These are phyloP conservation scores for Tinea pellionella DNA, from an alignment of 2,888 invertebrate genomes.

Conservation along the genomic window DNA sequence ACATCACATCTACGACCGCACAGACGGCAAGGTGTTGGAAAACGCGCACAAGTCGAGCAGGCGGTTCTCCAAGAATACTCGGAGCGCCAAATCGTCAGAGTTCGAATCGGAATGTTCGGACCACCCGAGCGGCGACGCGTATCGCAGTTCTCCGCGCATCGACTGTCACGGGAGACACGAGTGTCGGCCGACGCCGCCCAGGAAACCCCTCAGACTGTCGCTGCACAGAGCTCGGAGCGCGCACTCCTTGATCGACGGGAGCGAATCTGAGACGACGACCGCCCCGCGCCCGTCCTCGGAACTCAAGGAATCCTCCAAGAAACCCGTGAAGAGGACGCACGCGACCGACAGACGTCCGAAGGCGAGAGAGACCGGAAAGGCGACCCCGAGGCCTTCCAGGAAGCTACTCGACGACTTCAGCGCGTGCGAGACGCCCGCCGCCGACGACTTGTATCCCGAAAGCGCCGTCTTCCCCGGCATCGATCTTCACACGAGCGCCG, in stretches of 20 bases:
- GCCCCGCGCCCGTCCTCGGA: slow-evolving; percentile 30
- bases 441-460: slow-evolving; percentile 50
- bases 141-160: slow-evolving; percentile 49
- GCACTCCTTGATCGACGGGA: slow-evolving; percentile 72
- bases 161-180: too few species aligned
- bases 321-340: slow-evolving; percentile 73
- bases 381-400: slow-evolving; percentile 49
- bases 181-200: slow-evolving; percentile 82
- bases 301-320: slow-evolving; percentile 29
- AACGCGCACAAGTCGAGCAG: slow-evolving; percentile 66
- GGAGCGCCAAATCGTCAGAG: slow-evolving; percentile 80
- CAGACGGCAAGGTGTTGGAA: slow-evolving; percentile 64
- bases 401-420: slow-evolving; percentile 35
- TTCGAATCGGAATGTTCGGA: slow-evolving; percentile 80
- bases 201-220: slow-evolving; percentile 85
- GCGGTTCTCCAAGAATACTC: slow-evolving; percentile 57
- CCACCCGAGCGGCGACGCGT: slow-evolving; percentile 55
- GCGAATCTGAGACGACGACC: slow-evolving; percentile 53
- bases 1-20: slow-evolving; percentile 51
- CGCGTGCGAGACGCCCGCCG: slow-evolving; percentile 29
- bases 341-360: slow-evolving; percentile 31
- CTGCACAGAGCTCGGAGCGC: slow-evolving; percentile 86
- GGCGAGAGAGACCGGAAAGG: slow-evolving; percentile 24
- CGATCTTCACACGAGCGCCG: slow-evolving; percentile 16
- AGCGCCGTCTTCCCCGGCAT: slow-evolving; percentile 20